Evolutionary conservation across 2,113 vertebrate genomes (phyloP).

Genomic region (Cyprinus carpio): DNA sequence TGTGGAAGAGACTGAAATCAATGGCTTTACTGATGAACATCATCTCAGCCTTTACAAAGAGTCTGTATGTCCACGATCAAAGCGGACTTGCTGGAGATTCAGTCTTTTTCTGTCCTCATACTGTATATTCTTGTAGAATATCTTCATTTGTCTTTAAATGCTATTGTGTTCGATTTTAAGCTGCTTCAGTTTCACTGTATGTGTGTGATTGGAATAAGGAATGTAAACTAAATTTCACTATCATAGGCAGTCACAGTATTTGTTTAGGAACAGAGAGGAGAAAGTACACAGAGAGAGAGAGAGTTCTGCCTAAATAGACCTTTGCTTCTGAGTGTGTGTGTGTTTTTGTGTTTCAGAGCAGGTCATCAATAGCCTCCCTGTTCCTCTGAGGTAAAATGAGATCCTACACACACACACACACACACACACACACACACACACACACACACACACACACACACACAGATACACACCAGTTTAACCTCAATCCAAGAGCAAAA

Average conservation of each 20-base stretch:
- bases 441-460: constrained; percentile 37
- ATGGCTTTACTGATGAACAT: constrained; percentile 30
- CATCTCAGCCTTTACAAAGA: constrained; percentile 22
- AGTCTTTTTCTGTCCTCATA: neutral
- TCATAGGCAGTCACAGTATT: neutral
- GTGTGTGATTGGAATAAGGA: neutral
- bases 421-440: constrained; percentile 30
- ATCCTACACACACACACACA: neutral
- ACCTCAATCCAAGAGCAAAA: constrained; percentile 63
- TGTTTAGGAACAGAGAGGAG: neutral
- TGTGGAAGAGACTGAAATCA: constrained; percentile 35
- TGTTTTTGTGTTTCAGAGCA: constrained; percentile 28
- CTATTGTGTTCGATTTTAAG: neutral
- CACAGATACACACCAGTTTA: constrained; percentile 46
- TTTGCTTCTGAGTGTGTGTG: constrained; percentile 17
- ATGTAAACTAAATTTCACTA: neutral
- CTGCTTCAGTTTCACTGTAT: neutral
- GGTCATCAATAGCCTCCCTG: constrained; percentile 55
- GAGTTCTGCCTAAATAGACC: constrained; percentile 21
- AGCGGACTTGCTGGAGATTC: neutral
- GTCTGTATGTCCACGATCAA: constrained; percentile 7
- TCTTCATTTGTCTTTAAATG: neutral
- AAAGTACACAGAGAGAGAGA: neutral
- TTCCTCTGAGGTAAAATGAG: constrained; percentile 52
- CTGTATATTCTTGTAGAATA: neutral